Conservation (phyloP, 2,888 invertebrate species). For the Epistrophe grossulariae region DNA sequence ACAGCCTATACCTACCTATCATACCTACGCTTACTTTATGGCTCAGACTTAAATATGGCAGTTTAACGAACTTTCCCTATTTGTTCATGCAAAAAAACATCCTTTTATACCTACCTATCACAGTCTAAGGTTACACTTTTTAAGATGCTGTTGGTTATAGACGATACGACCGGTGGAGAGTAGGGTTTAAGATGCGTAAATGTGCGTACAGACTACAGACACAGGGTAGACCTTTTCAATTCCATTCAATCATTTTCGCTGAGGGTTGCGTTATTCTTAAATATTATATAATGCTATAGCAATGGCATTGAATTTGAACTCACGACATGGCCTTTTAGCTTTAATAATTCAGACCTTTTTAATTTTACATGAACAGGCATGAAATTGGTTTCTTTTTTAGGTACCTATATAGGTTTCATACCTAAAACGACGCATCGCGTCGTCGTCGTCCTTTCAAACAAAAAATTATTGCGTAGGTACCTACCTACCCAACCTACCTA, state of each 20-base stretch:
- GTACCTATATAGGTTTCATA: neutral
- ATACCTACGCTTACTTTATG: conserved; percentile 20
- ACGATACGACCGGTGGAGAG: neutral
- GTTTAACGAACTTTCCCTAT: conserved; percentile 69
- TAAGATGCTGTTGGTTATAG: conserved; percentile 13
- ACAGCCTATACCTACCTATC: neutral
- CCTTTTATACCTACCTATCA: conserved; percentile 6
- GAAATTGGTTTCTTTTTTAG: conserved; percentile 14
- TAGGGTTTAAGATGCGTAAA: conserved; percentile 20
- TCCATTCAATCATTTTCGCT: conserved; percentile 41
- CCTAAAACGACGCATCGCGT: neutral
- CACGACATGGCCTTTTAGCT: neutral
- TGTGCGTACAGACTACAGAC: conserved; percentile 8
- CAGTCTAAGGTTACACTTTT: conserved; percentile 21
- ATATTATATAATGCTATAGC: conserved; percentile 19
- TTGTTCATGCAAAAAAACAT: conserved; percentile 9
- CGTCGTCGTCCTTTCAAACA: neutral
- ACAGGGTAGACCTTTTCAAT: conserved; percentile 39
- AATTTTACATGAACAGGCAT: conserved; percentile 9
- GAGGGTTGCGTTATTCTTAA: conserved; percentile 13
- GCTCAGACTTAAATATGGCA: conserved; percentile 42
- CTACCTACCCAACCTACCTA: neutral
- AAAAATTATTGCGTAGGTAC: conserved; percentile 1
- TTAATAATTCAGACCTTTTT: conserved; percentile 13
- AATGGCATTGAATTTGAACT: conserved; percentile 58